Base-by-base conservation (phyloP, 1,140 invertebrate species). In the Agrilus planipennis region DNA sequence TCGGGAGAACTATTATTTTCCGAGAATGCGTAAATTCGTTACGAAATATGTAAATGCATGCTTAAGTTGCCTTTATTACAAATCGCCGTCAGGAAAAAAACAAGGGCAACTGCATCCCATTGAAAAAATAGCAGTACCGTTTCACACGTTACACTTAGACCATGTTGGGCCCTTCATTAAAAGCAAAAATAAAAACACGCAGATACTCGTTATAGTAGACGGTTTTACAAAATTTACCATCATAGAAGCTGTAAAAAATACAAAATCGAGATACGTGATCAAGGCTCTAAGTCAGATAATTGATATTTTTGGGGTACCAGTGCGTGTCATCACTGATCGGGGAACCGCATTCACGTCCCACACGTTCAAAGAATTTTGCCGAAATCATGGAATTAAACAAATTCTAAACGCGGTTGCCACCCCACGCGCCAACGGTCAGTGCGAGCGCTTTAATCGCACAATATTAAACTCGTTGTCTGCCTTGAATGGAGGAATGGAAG, bases 181-280 rank as follows among this genome's bases (percentile, higher is more conserved):
- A 15, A 52, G 48, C 28, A 52, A 16, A 3, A 35, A 28, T 20
- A 32, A 38, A 28, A 50, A 54, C 23, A 46, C 27, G 17, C 44
- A 60, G 38, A 45, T 63, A 17, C 37, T 65, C 7, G 61, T 62
- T 0, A 45, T 50, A 0, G 44, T 65, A 0, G 61, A 65, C 23
- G 25, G n/a, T n/a, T n/a, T n/a, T n/a, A n/a, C n/a, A n/a, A n/a
- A n/a, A n/a, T n/a, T n/a, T n/a, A n/a, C n/a, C n/a, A 21, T 20
- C 14, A 19, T 22, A 9, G 29, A 42, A 19, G 18, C 34, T n/a
- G 27, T 37, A 7, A 36, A 21, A 29, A 15, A 43, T 16, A 28
- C 32, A 12, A 37, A 21, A 9, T 14, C 41, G 15, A 22, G 19
- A 17, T 16, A 39, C 18, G 22, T 27, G 7, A 29, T 12, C 3